phyloP scores from a whole-genome alignment of 92 coral and sea anemone species.

The Porites lobata region DNA sequence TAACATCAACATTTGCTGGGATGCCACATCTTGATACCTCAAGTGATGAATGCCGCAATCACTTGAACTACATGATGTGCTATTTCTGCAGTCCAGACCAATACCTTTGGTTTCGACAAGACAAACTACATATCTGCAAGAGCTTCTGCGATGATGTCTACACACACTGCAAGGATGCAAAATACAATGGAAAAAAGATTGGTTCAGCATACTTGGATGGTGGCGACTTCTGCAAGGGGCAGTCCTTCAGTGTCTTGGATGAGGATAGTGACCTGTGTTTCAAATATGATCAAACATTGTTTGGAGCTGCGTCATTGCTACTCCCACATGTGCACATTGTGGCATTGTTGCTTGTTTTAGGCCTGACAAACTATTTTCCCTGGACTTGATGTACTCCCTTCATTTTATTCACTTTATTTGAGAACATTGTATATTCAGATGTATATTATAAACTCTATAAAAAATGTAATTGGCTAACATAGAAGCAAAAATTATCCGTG shows the following conservation, averaged over 20 bases:
- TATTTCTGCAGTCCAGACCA: constrained; percentile 97
- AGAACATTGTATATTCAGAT: neutral
- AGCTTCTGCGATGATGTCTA: constrained; percentile 80
- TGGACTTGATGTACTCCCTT: neutral
- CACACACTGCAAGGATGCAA: constrained; percentile 84
- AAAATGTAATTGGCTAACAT: neutral
- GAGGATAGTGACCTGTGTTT: constrained; percentile 67
- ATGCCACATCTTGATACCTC: constrained; percentile 83
- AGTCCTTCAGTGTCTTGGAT: constrained; percentile 72
- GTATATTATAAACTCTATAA: neutral
- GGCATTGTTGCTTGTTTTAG: neutral
- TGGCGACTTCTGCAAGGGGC: constrained; percentile 85
- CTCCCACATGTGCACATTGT: neutral
- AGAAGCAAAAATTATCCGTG: neutral
- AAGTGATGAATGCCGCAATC: constrained; percentile 82
- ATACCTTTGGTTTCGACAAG: constrained; percentile 73
- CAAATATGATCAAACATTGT: constrained; percentile 70
- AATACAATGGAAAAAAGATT: constrained; percentile 64
- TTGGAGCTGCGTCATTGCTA: constrained; percentile 58
- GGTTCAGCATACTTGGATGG: constrained; percentile 79
- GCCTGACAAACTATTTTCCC: constrained; percentile 16
- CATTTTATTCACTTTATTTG: no score
- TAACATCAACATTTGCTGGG: constrained; percentile 84
- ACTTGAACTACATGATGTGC: constrained; percentile 95
- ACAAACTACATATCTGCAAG: constrained; percentile 75